A percentile compares a stretch with the other conserved stretches of the same genome.
Conservation (phyloP, 2,113 vertebrate genomes). For the Nycticorax nycticorax region DNA sequence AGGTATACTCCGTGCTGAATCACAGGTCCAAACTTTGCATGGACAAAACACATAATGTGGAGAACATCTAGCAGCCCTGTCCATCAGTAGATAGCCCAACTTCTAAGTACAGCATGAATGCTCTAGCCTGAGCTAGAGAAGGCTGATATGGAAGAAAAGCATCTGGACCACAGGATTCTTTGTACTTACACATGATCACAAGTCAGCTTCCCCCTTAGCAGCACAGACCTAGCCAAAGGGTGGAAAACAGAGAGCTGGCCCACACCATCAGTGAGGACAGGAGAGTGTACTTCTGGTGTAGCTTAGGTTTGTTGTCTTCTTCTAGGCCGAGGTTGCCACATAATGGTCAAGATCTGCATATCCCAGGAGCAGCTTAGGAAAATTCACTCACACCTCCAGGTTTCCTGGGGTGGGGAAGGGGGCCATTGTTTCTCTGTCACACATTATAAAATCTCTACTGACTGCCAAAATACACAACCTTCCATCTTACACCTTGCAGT, state of each 20-base stretch:
- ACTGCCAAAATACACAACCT: not conserved
- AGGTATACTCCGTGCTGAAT: not conserved
- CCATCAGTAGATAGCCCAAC: not conserved
- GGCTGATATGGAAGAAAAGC: slow-evolving; percentile 7
- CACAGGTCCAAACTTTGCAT: not conserved
- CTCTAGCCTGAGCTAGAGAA: slow-evolving; percentile 1
- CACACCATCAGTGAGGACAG: slow-evolving; percentile 31
- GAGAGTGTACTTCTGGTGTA: not conserved
- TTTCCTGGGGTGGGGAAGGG: not conserved
- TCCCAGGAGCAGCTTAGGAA: not conserved
- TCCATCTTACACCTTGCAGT: not conserved
- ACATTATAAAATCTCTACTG: not conserved
- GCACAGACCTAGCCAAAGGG: slow-evolving; percentile 34
- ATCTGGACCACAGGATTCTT: not conserved
- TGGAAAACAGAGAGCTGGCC: slow-evolving; percentile 49
- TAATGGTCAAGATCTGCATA: slow-evolving; percentile 3
- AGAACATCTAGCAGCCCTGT: slow-evolving; percentile 15
- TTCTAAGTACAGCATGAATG: not conserved
- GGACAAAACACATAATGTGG: not conserved
- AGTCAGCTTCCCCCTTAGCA: slow-evolving; percentile 35
- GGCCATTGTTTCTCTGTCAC: not conserved
- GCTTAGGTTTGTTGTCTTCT: slow-evolving; percentile 9
- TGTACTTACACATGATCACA: slow-evolving; percentile 43
- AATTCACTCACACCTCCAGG: slow-evolving; percentile 13
- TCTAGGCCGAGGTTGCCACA: not conserved